These are phyloP conservation scores for Monomorium pharaonis DNA, from an alignment of 1,140 invertebrate species.

Conservation along the genomic window DNA sequence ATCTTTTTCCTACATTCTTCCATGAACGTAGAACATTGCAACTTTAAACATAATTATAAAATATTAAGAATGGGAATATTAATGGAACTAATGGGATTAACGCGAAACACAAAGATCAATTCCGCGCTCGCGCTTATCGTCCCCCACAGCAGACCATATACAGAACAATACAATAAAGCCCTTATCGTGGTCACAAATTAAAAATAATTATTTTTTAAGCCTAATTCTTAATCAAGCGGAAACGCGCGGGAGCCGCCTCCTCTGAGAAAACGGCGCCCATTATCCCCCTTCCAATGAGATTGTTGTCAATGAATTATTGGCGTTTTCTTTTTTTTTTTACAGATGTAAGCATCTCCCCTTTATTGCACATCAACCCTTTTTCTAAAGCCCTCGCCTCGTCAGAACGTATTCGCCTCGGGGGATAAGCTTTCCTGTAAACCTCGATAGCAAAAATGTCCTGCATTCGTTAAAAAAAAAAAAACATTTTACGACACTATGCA, in stretches of 20 bases:
- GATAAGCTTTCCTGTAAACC: slow-evolving; percentile 64
- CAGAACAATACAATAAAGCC: slow-evolving; percentile 77
- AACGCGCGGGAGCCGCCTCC: slow-evolving; percentile 59
- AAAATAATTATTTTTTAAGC: slow-evolving; percentile 86
- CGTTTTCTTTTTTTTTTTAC: slow-evolving; percentile 78
- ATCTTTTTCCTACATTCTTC: not conserved
- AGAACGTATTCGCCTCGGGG: slow-evolving; percentile 62
- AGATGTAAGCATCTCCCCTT: slow-evolving; percentile 78
- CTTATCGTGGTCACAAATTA: slow-evolving; percentile 85
- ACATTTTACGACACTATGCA: slow-evolving; percentile 28
- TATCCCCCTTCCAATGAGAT: slow-evolving; percentile 82
- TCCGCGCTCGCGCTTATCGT: slow-evolving; percentile 38
- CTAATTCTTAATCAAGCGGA: slow-evolving; percentile 81
- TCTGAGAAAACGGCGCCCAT: slow-evolving; percentile 81
- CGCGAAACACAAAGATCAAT: slow-evolving; percentile 78
- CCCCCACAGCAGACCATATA: slow-evolving; percentile 16
- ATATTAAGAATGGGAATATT: slow-evolving; percentile 79
- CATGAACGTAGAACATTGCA: not conserved
- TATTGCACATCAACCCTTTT: slow-evolving; percentile 82
- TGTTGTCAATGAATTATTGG: slow-evolving; percentile 86
- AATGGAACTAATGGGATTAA: slow-evolving; percentile 82
- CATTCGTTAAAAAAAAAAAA: slow-evolving; percentile 41
- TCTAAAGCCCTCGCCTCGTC: slow-evolving; percentile 64
- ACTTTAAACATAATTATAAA: slow-evolving; percentile 64
- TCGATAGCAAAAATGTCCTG: slow-evolving; percentile 65